Evolutionary conservation across 2,888 invertebrate genomes (phyloP).

Genomic region (Blomia tropicalis): DNA sequence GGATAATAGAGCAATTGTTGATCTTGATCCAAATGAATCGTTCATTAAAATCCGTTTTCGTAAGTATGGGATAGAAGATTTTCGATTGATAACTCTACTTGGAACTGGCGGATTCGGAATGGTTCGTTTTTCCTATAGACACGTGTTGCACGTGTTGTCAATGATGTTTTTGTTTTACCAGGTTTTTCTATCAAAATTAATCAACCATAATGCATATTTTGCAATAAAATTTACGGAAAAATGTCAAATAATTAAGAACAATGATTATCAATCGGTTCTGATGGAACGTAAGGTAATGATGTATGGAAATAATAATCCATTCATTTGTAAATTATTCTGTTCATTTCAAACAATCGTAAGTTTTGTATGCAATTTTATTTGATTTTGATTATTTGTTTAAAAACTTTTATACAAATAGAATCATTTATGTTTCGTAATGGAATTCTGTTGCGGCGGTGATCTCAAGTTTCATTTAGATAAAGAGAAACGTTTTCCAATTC

Average conservation of each 20-base stretch:
- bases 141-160: not conserved
- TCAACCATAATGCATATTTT: slow-evolving; percentile 78
- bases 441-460: slow-evolving; percentile 96
- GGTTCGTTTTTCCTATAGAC: slow-evolving; percentile 47
- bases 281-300: slow-evolving; percentile 92
- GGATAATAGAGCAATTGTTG: not conserved
- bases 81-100: slow-evolving; percentile 86
- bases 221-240: slow-evolving; percentile 97
- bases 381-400: not conserved
- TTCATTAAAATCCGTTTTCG: slow-evolving; percentile 45
- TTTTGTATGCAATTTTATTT: no score
- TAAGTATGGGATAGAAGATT: slow-evolving; percentile 82
- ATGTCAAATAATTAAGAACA: slow-evolving; percentile 93
- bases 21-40: slow-evolving; percentile 8
- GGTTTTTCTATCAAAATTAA: slow-evolving; percentile 86
- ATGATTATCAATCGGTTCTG: slow-evolving; percentile 94
- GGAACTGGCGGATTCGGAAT: slow-evolving; percentile 99
- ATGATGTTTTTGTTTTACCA: no score
- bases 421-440: slow-evolving; percentile 98
- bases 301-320: slow-evolving; percentile 87
- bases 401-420: slow-evolving; percentile 47
- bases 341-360: slow-evolving; percentile 94
- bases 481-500: slow-evolving; percentile 24
- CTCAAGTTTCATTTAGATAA: slow-evolving; percentile 98
- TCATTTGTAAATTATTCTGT: slow-evolving; percentile 89